Evolutionary conservation across 2,797 vertebrate species (phyloP).

Genomic region (Podarcis siculus): DNA sequence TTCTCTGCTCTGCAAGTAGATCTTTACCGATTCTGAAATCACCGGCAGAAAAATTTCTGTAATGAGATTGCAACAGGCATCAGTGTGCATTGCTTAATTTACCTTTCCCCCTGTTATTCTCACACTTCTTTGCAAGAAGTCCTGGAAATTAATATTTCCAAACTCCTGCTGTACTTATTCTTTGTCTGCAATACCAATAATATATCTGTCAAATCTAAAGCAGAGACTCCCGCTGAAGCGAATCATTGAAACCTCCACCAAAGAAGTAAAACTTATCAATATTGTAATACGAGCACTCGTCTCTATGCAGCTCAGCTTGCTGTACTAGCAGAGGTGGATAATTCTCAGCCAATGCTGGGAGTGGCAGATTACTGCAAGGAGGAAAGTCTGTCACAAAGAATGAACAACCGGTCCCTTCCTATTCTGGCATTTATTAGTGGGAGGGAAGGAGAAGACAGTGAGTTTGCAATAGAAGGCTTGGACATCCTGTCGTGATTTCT

Average conservation of each 20-base stretch:
- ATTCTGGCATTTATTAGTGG: conserved; percentile 9
- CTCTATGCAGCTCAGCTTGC: background rate
- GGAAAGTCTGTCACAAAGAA: conserved; percentile 60
- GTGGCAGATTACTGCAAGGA: conserved; percentile 41
- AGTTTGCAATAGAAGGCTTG: conserved; percentile 41
- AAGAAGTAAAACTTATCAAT: background rate
- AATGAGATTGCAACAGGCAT: conserved; percentile 46
- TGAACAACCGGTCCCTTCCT: conserved; percentile 43
- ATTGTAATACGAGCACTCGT: background rate
- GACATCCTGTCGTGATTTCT: conserved; percentile 19
- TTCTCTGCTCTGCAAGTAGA: conserved; percentile 17
- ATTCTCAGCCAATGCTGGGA: conserved; percentile 48
- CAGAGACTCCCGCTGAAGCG: conserved; percentile 29
- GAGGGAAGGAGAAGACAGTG: conserved; percentile 17
- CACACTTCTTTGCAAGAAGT: conserved; percentile 34
- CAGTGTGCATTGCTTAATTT: conserved; percentile 58
- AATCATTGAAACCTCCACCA: background rate
- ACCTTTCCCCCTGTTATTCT: conserved; percentile 47
- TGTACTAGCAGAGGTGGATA: background rate
- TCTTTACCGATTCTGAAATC: conserved; percentile 24
- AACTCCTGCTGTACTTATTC: conserved; percentile 13
- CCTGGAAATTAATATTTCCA: conserved; percentile 47
- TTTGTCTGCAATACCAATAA: background rate
- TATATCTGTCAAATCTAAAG: conserved; percentile 12
- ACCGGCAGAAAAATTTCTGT: conserved; percentile 35